Conservation (phyloP, 2,888 invertebrate species). For the Trilocha varians region DNA sequence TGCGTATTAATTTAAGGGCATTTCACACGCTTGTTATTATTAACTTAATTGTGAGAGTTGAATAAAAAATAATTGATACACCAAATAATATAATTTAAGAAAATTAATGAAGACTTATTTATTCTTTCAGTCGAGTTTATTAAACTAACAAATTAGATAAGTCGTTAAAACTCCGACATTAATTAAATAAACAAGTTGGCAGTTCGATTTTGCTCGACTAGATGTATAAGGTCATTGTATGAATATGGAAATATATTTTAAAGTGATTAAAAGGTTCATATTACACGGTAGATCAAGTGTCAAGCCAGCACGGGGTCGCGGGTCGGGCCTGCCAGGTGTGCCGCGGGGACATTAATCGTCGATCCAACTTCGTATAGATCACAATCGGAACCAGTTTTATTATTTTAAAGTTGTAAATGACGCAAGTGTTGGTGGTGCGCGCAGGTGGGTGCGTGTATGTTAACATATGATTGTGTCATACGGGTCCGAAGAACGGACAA, state of each 20-base stretch:
- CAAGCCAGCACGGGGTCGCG: constrained; percentile 46
- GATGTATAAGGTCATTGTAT: constrained; percentile 34
- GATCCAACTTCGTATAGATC: constrained; percentile 64
- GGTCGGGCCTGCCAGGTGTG: constrained; percentile 54
- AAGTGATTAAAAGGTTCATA: constrained; percentile 30
- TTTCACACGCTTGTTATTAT: too few relatives aligned
- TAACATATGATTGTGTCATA: constrained; percentile 35
- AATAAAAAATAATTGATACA: too few relatives aligned
- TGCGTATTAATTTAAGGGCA: too few relatives aligned
- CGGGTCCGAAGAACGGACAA: constrained; percentile 21
- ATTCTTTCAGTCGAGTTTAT: not conserved
- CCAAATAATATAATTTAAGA: too few relatives aligned
- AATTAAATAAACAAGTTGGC: not conserved
- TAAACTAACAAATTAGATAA: not conserved
- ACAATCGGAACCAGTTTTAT: constrained; percentile 70
- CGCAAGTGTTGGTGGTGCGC: constrained; percentile 60
- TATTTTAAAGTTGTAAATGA: constrained; percentile 72
- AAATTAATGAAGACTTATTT: too few relatives aligned
- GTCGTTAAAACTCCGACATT: not conserved
- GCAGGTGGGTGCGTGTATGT: constrained; percentile 60
- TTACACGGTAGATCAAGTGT: constrained; percentile 39
- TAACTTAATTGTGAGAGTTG: too few relatives aligned
- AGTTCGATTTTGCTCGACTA: constrained; percentile 19
- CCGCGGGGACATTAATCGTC: constrained; percentile 56
- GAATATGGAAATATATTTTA: constrained; percentile 38